Conservation (phyloP, 2,113 vertebrate species). For the Boulengeromyrus knoepffleri region DNA sequence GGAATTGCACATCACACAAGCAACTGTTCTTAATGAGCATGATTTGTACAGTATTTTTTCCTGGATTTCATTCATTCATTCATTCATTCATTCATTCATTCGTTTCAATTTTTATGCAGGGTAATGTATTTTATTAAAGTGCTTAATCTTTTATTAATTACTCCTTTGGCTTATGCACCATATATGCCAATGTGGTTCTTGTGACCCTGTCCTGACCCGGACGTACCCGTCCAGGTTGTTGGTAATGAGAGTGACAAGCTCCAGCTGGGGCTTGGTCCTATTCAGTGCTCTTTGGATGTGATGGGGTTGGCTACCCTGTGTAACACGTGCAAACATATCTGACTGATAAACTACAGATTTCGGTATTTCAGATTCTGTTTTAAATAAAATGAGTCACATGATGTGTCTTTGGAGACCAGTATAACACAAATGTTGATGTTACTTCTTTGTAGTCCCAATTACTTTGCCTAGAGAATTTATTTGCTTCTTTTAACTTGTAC, state of each 20-base stretch:
- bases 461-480: neutral
- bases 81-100: neutral
- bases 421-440: neutral
- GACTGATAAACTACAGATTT: neutral
- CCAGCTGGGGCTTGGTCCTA: neutral
- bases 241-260: neutral
- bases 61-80: neutral
- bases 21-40: neutral
- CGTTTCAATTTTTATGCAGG: neutral
- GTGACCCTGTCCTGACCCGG: neutral
- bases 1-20: neutral
- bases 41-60: neutral
- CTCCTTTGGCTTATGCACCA: neutral
- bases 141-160: neutral
- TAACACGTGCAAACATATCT: neutral
- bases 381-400: neutral
- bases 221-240: neutral
- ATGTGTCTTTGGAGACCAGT: neutral
- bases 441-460: neutral
- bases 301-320: neutral
- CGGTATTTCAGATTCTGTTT: neutral
- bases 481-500: neutral
- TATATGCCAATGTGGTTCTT: neutral
- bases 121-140: neutral
- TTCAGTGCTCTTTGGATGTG: neutral